These are phyloP conservation scores for Phymastichus coffea DNA, from an alignment of 1,140 invertebrate genomes.

Conservation along the genomic window DNA sequence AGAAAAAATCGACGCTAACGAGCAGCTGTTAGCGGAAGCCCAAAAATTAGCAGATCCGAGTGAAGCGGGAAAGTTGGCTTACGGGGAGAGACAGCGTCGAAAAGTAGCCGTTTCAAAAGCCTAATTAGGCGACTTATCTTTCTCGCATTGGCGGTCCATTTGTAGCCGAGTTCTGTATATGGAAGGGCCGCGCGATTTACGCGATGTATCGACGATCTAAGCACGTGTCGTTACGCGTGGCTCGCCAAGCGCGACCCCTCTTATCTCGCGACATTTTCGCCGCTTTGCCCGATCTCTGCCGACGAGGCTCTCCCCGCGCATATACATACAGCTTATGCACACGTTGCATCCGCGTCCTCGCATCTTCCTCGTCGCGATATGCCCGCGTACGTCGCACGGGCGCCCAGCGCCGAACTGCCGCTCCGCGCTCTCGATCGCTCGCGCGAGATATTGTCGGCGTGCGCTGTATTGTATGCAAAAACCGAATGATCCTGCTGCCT, in stretches of 20 bases:
- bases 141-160: too few species aligned
- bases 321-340: neutral
- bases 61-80: too few species aligned
- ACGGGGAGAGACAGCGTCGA: too few species aligned
- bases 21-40: too few species aligned
- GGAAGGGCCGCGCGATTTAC: neutral
- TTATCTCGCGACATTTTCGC: conserved; percentile 10
- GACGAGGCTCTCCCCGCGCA: neutral
- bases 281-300: neutral
- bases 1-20: too few species aligned
- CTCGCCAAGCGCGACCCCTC: neutral
- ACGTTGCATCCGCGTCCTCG: neutral
- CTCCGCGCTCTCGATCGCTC: neutral
- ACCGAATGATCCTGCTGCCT: too few species aligned
- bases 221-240: conserved; percentile 1
- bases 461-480: too few species aligned
- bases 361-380: neutral
- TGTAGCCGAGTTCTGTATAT: too few species aligned
- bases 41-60: too few species aligned
- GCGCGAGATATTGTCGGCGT: too few species aligned
- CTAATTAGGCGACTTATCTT: too few species aligned
- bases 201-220: neutral
- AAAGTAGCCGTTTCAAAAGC: too few species aligned
- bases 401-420: neutral
- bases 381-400: neutral